Evolutionary conservation across 2,888 invertebrate genomes (phyloP), one percentile per base, ranked within the genome.

Genomic region (Ornithoptera alexandrae): DNA sequence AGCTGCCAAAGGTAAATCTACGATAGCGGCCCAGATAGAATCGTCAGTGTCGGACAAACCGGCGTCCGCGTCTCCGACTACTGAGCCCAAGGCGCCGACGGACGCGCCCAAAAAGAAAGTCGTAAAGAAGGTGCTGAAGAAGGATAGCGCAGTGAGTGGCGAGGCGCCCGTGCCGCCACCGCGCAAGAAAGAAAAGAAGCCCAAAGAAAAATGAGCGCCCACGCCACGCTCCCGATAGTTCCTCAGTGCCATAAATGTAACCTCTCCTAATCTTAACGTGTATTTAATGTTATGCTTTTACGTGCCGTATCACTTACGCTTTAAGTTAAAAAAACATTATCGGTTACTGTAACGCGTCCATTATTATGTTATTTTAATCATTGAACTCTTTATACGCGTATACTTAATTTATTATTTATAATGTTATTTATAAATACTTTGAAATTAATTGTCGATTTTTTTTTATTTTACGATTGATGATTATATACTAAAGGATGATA

Each of bases 131-230:
- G 87, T 89, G 65, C 87, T 90, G 39, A 94, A 94, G 78, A 94
- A 94, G 74, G 92, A 84, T 80, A 87, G 78, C 74, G 85, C 79
- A 71, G 72, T 80, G 68, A 74, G 80, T 72, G 86, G 79, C 61
- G 90, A 89, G 36, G 87, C 88, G 69, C 93, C 93, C 58, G 93
- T 93, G 67, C 93, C 93, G 75, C 93, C 93, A 76, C 93, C 93
- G 74, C 89, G 93, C 74, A 93, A 93, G 84, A 93, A 93, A 84
- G 92, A 92, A 83, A 93, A 93, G 85, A 93, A 93, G 77, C 93
- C 92, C 82, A 93, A 93, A 88, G 90, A 93, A 76, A 88, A 90
- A 82, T 90, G 86, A 90, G 86, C 83, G 82, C 80, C 77, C 78
- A 73, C 82, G 78, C 74, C 79, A 73, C 81, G 80, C 83, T 82